Conservation (phyloP, 2,888 invertebrate species). For the Chymomyza procnemis region DNA sequence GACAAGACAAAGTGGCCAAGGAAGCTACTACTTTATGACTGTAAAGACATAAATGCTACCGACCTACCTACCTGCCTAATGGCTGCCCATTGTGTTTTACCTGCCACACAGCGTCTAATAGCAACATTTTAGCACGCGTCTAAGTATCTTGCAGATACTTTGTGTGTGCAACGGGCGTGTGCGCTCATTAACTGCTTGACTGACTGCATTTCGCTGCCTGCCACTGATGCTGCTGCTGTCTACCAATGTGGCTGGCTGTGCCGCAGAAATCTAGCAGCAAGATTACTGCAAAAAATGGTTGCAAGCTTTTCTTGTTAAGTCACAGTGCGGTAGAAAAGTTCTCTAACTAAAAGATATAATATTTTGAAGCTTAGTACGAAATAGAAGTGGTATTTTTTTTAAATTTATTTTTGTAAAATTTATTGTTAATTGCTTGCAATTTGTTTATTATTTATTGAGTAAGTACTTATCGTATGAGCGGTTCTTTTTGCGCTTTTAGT, state of each 20-base stretch:
- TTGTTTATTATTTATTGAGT: no score
- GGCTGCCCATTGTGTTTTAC: conserved; percentile 10
- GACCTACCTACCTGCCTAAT: conserved; percentile 39
- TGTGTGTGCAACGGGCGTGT: background rate
- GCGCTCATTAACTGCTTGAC: conserved; percentile 21
- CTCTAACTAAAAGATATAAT: no score
- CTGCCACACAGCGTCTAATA: conserved; percentile 39
- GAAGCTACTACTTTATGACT: conserved; percentile 37
- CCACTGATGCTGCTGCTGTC: no score
- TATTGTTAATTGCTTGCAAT: no score
- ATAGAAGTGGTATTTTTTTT: no score
- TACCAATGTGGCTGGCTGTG: no score
- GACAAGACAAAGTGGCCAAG: conserved; percentile 12
- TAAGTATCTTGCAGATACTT: conserved; percentile 33
- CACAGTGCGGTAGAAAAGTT: background rate
- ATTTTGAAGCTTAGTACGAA: no score
- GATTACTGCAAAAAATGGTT: conserved; percentile 27
- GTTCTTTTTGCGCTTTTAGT: no score
- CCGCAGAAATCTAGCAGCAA: background rate
- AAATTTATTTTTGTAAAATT: no score
- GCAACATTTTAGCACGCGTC: conserved; percentile 65
- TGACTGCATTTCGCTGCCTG: background rate
- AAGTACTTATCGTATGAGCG: no score
- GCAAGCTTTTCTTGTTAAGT: no score
- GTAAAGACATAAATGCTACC: conserved; percentile 45